Conservation (phyloP, 2,797 vertebrate genomes). For the Cheirogaleus major region DNA sequence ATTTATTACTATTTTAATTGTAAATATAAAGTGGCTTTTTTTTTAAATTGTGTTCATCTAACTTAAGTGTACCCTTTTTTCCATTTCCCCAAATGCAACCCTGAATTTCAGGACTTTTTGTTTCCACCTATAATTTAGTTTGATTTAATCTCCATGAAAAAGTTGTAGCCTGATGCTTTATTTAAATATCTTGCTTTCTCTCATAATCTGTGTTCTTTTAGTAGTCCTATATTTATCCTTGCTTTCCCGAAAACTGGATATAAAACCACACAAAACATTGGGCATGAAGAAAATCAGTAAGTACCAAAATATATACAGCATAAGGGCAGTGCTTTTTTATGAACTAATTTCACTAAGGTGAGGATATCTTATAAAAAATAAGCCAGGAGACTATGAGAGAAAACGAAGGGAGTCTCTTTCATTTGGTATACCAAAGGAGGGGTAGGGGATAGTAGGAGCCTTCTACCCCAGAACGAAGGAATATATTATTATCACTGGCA, state of each 20-base stretch:
- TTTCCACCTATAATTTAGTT: background rate
- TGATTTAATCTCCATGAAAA: slow-evolving; percentile 25
- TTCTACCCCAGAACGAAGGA: background rate
- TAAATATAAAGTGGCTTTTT: background rate
- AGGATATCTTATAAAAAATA: background rate
- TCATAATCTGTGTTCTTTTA: background rate
- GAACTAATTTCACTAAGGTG: background rate
- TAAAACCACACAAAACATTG: slow-evolving; percentile 42
- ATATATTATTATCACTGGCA: background rate
- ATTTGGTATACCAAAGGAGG: background rate
- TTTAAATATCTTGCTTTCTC: slow-evolving; percentile 44
- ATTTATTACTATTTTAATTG: background rate
- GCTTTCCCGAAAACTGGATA: slow-evolving; percentile 14
- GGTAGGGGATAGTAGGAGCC: background rate
- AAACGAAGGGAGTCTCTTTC: background rate
- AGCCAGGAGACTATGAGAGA: background rate
- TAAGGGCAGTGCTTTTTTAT: background rate
- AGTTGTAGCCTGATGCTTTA: background rate
- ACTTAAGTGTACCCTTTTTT: background rate
- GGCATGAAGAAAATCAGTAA: slow-evolving; percentile 29
- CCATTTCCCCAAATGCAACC: background rate
- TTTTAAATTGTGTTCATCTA: background rate
- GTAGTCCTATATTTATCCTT: background rate
- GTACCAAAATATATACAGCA: background rate
- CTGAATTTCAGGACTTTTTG: background rate